Conservation (phyloP, 2,113 vertebrate genomes). For the Micronisus gabar region DNA sequence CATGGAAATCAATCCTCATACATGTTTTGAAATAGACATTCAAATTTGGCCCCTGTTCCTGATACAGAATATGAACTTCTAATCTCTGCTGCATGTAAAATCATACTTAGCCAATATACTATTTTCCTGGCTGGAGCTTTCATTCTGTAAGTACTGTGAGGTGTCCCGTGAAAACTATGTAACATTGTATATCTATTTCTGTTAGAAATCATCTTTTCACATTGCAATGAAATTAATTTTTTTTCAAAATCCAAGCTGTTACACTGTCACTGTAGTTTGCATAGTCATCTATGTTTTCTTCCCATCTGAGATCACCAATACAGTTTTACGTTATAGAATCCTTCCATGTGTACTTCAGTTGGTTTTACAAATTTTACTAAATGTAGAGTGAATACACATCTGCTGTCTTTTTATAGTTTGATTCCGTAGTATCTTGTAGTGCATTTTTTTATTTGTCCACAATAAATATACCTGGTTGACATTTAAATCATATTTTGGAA, state of each 20-base stretch:
- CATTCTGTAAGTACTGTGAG: not conserved
- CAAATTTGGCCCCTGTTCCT: not conserved
- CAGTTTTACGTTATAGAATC: not conserved
- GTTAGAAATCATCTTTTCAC: not conserved
- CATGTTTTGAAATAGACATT: not conserved
- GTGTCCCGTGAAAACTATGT: not conserved
- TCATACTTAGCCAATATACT: not conserved
- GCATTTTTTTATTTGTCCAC: not conserved
- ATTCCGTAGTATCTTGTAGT: not conserved
- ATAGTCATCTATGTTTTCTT: not conserved
- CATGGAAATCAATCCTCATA: not conserved
- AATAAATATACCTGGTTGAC: not conserved
- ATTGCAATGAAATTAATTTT: not conserved
- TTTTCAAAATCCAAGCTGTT: not conserved
- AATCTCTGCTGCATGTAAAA: not conserved
- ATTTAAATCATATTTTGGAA: not conserved
- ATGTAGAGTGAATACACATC: not conserved
- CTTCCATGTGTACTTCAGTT: not conserved
- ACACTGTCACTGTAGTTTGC: not conserved
- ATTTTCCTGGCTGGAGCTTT: not conserved
- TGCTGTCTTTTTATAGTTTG: not conserved
- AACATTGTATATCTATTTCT: not conserved
- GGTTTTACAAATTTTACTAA: not conserved
- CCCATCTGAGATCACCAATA: fast-evolving
- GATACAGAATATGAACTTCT: not conserved